Base-by-base conservation (phyloP, 2,888 invertebrate species). In the Clitarchus hookeri region DNA sequence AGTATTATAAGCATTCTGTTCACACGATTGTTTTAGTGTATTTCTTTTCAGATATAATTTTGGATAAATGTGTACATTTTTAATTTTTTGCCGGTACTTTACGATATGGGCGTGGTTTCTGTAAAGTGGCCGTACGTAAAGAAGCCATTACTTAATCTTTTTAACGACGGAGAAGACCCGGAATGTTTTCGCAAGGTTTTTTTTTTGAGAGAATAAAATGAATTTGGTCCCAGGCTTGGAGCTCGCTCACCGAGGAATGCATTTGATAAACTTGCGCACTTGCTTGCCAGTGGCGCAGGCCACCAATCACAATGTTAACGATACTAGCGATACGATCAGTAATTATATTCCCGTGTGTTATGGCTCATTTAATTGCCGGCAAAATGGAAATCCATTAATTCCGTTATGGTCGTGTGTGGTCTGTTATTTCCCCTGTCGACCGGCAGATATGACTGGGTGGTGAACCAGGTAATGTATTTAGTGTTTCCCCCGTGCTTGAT, bases 341-440 rank as follows among this genome's bases (percentile, higher is more conserved):
- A 65, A 65, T 65, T 65, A 65, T 65, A 65, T 65, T 65, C 65
- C 65, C 65, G 65, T 65, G 65, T 65, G 65, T 65, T 65, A 65
- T n/a, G 65, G 12, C 65, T 65, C 65, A 65, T 65, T 65, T 65
- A 65, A 65, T 65, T 65, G 65, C 65, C 65, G 65, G 65, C 23
- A 65, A n/a, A n/a, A 65, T n/a, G 65, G 65, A 65, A 65, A 65
- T 65, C 65, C 65, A 65, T 65, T 65, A 65, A 65, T 65, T 65
- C 65, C 65, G 65, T 65, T 65, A 65, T 65, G 65, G 65, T 65
- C 65, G 65, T 65, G 65, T 65, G 65, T 65, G 19, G 6, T 48
- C 48, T 48, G 12, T 48, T 48, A 48, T 48, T 48, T 48, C 48
- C 48, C 48, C 65, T 65, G 65, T 65, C 65, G 23, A 19, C 65